A percentile compares a stretch with the other conserved stretches of the same genome.
Evolutionary conservation across 2,797 vertebrate species (phyloP).

Genomic region (Micromesistius poutassou): DNA sequence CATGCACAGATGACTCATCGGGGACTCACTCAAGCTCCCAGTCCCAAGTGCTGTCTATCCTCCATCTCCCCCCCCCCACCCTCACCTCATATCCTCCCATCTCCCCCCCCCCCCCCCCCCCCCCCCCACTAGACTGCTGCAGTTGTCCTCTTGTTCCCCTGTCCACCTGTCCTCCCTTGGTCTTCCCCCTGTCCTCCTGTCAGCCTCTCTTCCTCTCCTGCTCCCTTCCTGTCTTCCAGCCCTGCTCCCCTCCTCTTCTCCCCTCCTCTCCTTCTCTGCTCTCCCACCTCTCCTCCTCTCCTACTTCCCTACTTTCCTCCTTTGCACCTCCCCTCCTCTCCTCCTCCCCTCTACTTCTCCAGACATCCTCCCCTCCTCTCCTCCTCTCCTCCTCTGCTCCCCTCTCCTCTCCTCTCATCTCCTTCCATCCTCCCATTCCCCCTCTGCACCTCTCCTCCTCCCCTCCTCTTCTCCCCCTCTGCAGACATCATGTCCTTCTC

Average conservation of each 20-base stretch:
- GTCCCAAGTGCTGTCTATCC: background rate
- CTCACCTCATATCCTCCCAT: background rate
- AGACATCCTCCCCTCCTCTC: background rate
- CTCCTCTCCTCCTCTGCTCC: too few species aligned
- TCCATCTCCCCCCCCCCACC: background rate
- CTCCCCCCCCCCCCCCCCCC: background rate
- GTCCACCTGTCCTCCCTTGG: background rate
- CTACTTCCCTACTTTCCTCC: background rate
- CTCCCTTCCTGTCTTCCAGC: constrained; percentile 15
- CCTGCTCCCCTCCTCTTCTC: background rate
- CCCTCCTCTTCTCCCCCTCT: background rate
- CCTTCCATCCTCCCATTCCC: too few species aligned
- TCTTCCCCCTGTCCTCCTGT: background rate
- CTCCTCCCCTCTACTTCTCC: background rate
- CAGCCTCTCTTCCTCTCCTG: constrained; percentile 12
- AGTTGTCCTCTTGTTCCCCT: constrained; percentile 13
- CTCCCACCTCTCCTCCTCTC: background rate
- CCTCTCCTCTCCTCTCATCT: too few species aligned
- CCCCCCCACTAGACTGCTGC: constrained; percentile 17
- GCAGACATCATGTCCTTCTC: background rate
- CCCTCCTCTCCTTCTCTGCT: constrained; percentile 17
- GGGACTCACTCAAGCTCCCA: constrained; percentile 31
- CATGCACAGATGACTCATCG: constrained; percentile 31
- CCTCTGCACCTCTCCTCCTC: background rate
- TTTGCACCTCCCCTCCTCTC: background rate